Conservation (phyloP, 2,797 vertebrate genomes). For the Sebastes minor region DNA sequence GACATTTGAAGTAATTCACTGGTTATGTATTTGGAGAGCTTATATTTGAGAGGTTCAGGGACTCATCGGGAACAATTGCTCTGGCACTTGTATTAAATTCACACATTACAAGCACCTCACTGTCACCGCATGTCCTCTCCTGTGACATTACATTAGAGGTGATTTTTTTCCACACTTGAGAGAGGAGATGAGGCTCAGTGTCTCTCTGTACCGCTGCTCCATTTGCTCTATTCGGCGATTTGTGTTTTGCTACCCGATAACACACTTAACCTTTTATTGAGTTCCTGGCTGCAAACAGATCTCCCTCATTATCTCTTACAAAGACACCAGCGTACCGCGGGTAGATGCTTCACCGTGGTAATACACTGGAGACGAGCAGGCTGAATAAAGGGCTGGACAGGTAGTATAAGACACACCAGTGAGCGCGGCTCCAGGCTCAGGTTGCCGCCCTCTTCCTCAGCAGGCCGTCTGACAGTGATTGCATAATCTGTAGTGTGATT, state of each 20-base stretch:
- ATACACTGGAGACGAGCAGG: slow-evolving; percentile 34
- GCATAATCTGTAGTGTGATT: slow-evolving; percentile 78
- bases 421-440: slow-evolving; percentile 31
- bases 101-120: background rate
- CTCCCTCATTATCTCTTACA: slow-evolving; percentile 48
- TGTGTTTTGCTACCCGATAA: slow-evolving; percentile 45
- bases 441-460: slow-evolving; percentile 48
- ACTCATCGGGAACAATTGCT: background rate
- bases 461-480: slow-evolving; percentile 63
- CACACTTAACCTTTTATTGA: slow-evolving; percentile 58
- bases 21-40: background rate
- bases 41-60: background rate
- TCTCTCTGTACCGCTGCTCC: slow-evolving; percentile 4
- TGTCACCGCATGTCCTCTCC: slow-evolving; percentile 1
- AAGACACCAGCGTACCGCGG: slow-evolving; percentile 7
- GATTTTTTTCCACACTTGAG: background rate
- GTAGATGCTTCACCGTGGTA: slow-evolving; percentile 16
- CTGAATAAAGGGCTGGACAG: slow-evolving; percentile 49
- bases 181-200: background rate
- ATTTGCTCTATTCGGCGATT: slow-evolving; percentile 16
- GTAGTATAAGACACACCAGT: slow-evolving; percentile 40
- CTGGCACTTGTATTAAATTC: background rate
- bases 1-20: background rate
- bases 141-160: slow-evolving; percentile 19
- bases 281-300: slow-evolving; percentile 47